Evolutionary conservation across 2,797 vertebrate genomes (phyloP).

Genomic region (Hydrophis major): DNA sequence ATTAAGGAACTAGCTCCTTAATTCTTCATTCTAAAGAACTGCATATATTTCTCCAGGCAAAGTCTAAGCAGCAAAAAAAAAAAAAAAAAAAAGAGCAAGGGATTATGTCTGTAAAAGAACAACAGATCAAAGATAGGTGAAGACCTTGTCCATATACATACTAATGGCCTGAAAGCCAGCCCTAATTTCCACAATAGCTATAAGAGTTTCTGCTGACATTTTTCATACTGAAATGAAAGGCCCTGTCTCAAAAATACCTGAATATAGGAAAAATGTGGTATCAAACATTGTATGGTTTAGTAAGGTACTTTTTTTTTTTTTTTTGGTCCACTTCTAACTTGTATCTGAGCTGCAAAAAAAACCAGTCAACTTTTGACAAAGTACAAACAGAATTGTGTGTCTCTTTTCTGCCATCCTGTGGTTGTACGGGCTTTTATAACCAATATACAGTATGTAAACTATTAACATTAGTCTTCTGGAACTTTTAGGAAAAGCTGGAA

Average conservation of each 20-base stretch:
- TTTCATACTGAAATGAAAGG: background rate
- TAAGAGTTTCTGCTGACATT: background rate
- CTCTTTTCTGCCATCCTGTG: background rate
- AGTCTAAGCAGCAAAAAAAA: background rate
- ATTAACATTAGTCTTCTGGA: background rate
- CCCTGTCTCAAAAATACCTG: background rate
- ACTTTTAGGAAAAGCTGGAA: background rate
- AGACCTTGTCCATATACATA: background rate
- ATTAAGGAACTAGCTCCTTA: background rate
- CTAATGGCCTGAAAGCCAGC: background rate
- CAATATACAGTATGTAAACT: background rate
- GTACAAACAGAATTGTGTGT: background rate
- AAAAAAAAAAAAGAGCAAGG: background rate
- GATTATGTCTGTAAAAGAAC: background rate
- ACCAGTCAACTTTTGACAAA: background rate
- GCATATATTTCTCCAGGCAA: background rate
- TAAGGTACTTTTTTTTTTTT: background rate
- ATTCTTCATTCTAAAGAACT: background rate
- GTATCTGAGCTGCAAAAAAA: background rate
- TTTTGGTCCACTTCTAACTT: background rate
- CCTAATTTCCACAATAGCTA: background rate
- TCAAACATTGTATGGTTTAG: background rate
- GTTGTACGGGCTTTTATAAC: background rate
- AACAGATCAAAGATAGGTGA: background rate
- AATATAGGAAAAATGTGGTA: background rate